These are phyloP conservation scores for Ceyx margarethae DNA, from an alignment of 2,113 vertebrate genomes.

Conservation along the genomic window DNA sequence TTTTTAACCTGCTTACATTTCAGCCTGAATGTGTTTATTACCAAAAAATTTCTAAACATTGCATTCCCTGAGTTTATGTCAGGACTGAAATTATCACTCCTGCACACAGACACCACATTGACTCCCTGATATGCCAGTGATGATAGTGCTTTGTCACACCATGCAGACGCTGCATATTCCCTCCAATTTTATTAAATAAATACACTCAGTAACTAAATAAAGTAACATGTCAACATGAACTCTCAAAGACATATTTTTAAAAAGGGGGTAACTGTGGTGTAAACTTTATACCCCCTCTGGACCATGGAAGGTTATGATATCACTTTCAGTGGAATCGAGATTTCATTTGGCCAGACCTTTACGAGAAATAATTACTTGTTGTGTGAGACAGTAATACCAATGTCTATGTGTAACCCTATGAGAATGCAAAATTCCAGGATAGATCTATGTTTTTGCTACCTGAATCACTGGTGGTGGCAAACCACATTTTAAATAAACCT, in stretches of 20 bases:
- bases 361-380: neutral
- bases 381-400: neutral
- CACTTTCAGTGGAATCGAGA: neutral
- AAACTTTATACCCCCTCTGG: neutral
- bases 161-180: neutral
- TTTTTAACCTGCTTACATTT: neutral
- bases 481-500: constrained; percentile 53
- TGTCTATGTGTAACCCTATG: neutral
- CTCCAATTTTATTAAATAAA: neutral
- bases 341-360: neutral
- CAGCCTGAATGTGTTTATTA: neutral
- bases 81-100: neutral
- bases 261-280: neutral
- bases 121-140: neutral
- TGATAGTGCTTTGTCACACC: neutral
- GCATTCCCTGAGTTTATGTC: neutral
- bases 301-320: neutral
- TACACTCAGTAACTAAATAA: neutral
- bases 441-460: constrained; percentile 33
- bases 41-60: neutral
- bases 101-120: neutral
- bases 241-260: neutral
- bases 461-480: constrained; percentile 42
- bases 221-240: neutral
- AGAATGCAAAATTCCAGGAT: constrained; percentile 13